Evolutionary conservation across 2,113 vertebrate species (phyloP).

Genomic region (Nestor notabilis): DNA sequence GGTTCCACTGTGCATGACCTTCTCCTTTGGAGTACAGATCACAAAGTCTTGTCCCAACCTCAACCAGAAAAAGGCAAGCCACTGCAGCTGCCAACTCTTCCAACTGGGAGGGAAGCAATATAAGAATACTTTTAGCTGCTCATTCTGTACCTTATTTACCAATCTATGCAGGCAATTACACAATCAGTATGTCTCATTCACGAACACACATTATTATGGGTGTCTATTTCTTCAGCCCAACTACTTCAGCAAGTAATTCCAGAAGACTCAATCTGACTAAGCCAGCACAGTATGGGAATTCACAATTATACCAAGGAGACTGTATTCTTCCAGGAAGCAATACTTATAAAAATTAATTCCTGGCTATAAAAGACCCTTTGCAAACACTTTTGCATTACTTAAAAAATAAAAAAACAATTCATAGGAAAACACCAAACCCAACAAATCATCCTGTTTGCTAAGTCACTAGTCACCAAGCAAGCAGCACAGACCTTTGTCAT

Average conservation of each 20-base stretch:
- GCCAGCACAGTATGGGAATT: not conserved
- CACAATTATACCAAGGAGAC: not conserved
- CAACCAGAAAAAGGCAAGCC: not conserved
- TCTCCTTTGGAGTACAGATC: not conserved
- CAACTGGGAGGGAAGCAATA: not conserved
- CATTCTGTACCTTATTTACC: not conserved
- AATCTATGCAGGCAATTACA: not conserved
- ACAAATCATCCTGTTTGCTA: not conserved
- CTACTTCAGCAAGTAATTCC: constrained; percentile 12
- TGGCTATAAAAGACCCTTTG: not conserved
- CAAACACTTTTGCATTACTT: not conserved
- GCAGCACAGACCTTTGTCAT: not conserved
- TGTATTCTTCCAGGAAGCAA: not conserved
- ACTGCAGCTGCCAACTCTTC: not conserved
- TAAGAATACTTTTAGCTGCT: not conserved
- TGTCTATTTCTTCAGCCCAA: not conserved
- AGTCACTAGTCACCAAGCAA: not conserved
- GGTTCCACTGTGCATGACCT: not conserved
- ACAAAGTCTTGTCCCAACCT: not conserved
- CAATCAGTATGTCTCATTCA: not conserved
- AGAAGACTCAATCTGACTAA: not conserved
- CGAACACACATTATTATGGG: not conserved
- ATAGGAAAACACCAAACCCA: not conserved
- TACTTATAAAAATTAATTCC: not conserved
- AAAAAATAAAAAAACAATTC: not conserved